Evolutionary conservation across 2,113 vertebrate species (phyloP), one percentile per base, ranked within the genome.

Genomic region (Nymphicus hollandicus): DNA sequence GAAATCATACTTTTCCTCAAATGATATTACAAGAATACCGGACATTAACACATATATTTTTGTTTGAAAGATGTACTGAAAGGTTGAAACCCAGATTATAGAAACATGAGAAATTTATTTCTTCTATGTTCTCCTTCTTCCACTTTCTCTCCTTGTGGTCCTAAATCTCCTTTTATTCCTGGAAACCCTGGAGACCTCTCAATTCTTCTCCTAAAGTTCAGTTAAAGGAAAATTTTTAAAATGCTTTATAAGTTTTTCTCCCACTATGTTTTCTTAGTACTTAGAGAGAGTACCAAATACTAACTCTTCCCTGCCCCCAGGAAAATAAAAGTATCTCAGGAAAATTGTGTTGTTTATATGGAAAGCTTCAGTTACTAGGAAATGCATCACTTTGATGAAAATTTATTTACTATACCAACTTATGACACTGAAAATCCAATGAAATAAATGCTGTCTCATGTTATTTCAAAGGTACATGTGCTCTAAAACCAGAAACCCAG

Each of bases 221-320:
- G 66, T 18, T 61, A 41, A 88, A 88, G 56, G 9, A 68, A 72
- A 84, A 27, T 12, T 2, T 1, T 58, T 65, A 20, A n/a, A 64
- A 50, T 16, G 3, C 31, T 58, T 81, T 33, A 41, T 50, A 53
- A 71, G 11, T 39, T 50, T 50, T 95, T 76, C 35, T 53, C 20
- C 18, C 43, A 58, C 28, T 58, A 10, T 35, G 3, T 81, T 86
- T 77, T 33, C 37, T 52, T 20, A n/a, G 6, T 63, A 50, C 10
- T 73, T 66, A 64, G 11, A 56, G 11, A 70, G 10, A 86, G 4
- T 35, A 60, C 2, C 8, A 46, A 71, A 60, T 7, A 23, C 7
- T 22, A 22, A 39, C 10, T 66, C 3, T 11, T 23, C 19, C 6
- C 7, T 7, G 18, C 1, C 2, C 20, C 6, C 33, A 8, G 17